Evolutionary conservation across 2,888 invertebrate genomes (phyloP), one percentile per base, ranked within the genome.

Genomic region (Sarcophaga variegata): DNA sequence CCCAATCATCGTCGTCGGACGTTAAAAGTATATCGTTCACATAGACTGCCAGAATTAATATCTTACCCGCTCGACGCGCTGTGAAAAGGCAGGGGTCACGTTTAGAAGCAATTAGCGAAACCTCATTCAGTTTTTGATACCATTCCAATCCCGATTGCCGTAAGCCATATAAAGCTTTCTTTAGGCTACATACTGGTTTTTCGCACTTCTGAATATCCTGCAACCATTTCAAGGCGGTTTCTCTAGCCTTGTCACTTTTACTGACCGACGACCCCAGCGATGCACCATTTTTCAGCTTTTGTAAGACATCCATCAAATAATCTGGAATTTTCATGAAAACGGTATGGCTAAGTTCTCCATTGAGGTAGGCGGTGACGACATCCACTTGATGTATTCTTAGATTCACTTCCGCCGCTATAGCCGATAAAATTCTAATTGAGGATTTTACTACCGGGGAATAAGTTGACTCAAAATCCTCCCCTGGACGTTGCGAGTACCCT

Each of bases 1-100:
- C 17, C 83, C 63, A 83, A n/a, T 12, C 20, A 3, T 64, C 49
- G 49, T 85, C 78, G 70, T 88, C 78, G 27, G 87, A 85, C 20
- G 88, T 88, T 63, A 88, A 20, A 27, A 89, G 45, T 20, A 88
- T 17, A 60, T 88, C 89, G 59, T 88, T 88, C 8, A 89, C 88
- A 63, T 89, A 88, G 11, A 88, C 69, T 6, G 86, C 76, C 5
- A 89, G 2, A n/a, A 89, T 37, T 37, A 37, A 37, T 37, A 37
- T 37, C 0, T 27, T 25, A 3, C 25, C 25, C 3, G 25, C 25
- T 25, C 25, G 3, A 27, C 3, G 27, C 27, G 27, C 27, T 27
- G 22, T 22, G 22, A 22, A 22, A 22, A 22, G 22, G 22, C 22
- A 22, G 22, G 22, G 22, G 76, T 89, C 88, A 62, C 72, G 63